phyloP scores from a whole-genome alignment of 1,140 invertebrate genomes.

The Cheumatopsyche charites region DNA sequence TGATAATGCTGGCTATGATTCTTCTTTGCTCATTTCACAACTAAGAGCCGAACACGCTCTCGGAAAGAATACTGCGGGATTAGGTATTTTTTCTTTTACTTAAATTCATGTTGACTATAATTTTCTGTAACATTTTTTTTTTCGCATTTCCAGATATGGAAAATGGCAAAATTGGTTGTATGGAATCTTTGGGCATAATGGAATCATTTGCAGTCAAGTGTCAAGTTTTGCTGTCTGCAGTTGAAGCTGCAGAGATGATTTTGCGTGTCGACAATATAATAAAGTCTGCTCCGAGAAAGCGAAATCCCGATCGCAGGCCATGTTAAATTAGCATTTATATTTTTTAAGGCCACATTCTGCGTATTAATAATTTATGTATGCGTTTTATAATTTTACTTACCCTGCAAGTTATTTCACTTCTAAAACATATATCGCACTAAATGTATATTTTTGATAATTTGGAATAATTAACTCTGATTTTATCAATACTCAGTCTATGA shows the following conservation, averaged over 20 bases:
- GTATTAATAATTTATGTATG: neutral
- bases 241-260: slow-evolving; percentile 99
- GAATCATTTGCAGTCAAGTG: slow-evolving; percentile 97
- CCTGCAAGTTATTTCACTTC: no score
- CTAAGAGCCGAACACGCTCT: slow-evolving; percentile 88
- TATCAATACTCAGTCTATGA: no score
- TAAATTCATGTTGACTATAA: neutral
- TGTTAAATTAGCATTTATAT: slow-evolving; percentile 66
- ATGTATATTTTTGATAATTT: no score
- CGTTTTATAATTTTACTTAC: slow-evolving; percentile 4
- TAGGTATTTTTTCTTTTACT: slow-evolving; percentile 72
- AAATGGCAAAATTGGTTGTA: slow-evolving; percentile 81
- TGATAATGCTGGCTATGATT: slow-evolving; percentile 99
- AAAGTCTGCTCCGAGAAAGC: slow-evolving; percentile 89
- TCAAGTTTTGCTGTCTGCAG: slow-evolving; percentile 91
- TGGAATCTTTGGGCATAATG: slow-evolving; percentile 89
- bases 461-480: no score
- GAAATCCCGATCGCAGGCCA: slow-evolving; percentile 84
- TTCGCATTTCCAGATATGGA: slow-evolving; percentile 78
- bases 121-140: neutral
- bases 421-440: no score
- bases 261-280: slow-evolving; percentile 97
- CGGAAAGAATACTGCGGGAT: slow-evolving; percentile 75
- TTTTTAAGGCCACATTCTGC: slow-evolving; percentile 12
- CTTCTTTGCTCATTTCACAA: slow-evolving; percentile 90